Conservation (phyloP, 2,888 invertebrate genomes). For the Tenthredo notha region DNA sequence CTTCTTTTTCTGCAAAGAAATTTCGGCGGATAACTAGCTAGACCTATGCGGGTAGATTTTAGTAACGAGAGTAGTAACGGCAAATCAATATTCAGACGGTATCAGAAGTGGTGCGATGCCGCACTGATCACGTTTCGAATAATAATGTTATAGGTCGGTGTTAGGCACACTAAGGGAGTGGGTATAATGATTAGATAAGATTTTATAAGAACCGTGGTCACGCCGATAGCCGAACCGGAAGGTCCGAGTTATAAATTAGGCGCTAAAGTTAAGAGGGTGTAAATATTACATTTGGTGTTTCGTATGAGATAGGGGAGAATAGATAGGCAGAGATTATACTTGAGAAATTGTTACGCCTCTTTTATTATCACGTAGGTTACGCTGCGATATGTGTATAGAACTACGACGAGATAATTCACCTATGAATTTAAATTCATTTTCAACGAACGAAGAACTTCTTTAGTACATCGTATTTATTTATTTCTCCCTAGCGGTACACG, state of each 20-base stretch:
- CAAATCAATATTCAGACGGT: slow-evolving; percentile 48
- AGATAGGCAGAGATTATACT: slow-evolving; percentile 41
- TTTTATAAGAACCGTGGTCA: slow-evolving; percentile 27
- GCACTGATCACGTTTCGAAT: slow-evolving; percentile 35
- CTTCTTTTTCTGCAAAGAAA: background rate
- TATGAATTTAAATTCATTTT: slow-evolving; percentile 45
- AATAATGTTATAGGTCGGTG: slow-evolving; percentile 6
- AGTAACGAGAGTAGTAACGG: slow-evolving; percentile 35
- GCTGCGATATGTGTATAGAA: background rate
- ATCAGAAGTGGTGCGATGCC: slow-evolving; percentile 29
- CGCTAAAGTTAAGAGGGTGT: slow-evolving; percentile 42
- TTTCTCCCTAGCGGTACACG: slow-evolving; percentile 38
- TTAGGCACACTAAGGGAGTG: background rate
- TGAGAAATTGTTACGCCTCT: slow-evolving; percentile 38
- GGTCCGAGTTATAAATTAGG: slow-evolving; percentile 33
- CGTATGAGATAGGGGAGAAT: background rate
- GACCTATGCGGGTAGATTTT: background rate
- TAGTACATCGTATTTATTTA: slow-evolving; percentile 35
- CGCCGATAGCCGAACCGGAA: slow-evolving; percentile 21
- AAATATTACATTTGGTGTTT: slow-evolving; percentile 42
- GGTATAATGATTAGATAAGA: slow-evolving; percentile 43
- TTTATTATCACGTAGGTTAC: slow-evolving; percentile 21
- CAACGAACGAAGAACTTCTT: slow-evolving; percentile 26
- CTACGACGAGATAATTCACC: slow-evolving; percentile 12
- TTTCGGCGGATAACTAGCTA: background rate